Evolutionary conservation across 2,797 vertebrate species (phyloP), one percentile per base, ranked within the genome.

Genomic region (Chromis chromis): DNA sequence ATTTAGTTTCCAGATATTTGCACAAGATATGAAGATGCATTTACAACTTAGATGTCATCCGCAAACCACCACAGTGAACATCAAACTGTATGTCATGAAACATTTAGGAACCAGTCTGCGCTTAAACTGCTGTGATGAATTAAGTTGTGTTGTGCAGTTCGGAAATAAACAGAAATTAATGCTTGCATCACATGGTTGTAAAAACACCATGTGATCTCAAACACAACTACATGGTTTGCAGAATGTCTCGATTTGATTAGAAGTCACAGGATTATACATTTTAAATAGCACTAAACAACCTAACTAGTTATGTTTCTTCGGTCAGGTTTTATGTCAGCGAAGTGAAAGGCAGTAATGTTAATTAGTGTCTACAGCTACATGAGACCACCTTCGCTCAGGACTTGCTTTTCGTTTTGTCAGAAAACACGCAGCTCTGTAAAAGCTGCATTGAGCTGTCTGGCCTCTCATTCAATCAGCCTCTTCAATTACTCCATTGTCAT

Each of bases 401-500:
- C 70, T 65, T 56, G 54, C 56, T 85, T 78, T 82, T 74, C 40
- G 82, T 87, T 83, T 36, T 55, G 52, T 76, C 73, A 6, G n/a
- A 84, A 89, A 92, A 86, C 79, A 79, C 80, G 86, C 62, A 2
- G 64, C 80, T 65, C 84, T 86, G 81, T 83, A 78, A 84, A 77
- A 83, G 82, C 82, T 68, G 81, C 83, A 90, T 86, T 90, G 88
- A 91, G 86, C 82, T 75, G 83, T 90, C 88, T 56, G 75, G 86
- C 81, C 85, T 85, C 87, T 88, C 87, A 84, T 89, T 90, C 82
- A 80, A 59, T 19, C 78, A 22, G 82, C 75, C 81, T 90, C 92
- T 89, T 93, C 91, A 93, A 91, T 92, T 89, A 91, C 85, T 71
- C 86, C 81, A 91, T 92, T 92, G 89, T 91, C 79, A 89, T 88